Evolutionary conservation across 2,113 vertebrate species (phyloP), one percentile per base, ranked within the genome.

Genomic region (Campylomormyrus numenius): DNA sequence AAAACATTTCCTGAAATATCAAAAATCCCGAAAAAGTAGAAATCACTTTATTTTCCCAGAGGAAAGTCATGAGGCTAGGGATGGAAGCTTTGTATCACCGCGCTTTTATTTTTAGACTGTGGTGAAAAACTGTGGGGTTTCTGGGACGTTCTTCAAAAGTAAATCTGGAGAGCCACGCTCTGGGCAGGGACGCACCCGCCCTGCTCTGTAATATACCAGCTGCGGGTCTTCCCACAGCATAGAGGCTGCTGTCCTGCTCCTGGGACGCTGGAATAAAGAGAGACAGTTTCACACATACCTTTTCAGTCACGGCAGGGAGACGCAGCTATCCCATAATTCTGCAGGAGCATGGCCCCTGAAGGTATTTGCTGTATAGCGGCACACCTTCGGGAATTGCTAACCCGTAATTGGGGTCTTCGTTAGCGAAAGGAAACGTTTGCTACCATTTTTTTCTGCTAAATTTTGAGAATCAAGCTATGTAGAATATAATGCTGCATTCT

Each of bases 91-190:
- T 53, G 46, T 49, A 31, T 92, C 94, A 93, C 93, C 93, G 92
- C 90, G 92, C 50, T 53, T 70, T 92, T 92, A 92, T 88, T 91
- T 92, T 88, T 92, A 90, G 91, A 93, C 92, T 92, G 90, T 92
- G 91, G 89, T 93, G 89, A 90, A 94, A 92, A 92, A 42, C 89
- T 74, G 50, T 90, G 90, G 91, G 93, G 93, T 92, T 92, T 46
- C 91, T 91, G 92, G 92, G 89, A 90, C 89, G 89, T 92, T 93
- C 91, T 93, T 94, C 89, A 91, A 93, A 94, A 93, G 93, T 93
- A 91, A 95, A 95, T 92, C 92, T 94, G 91, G 92, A 92, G 93
- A 90, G 91, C 58, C 56, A 88, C 90, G 70, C 11, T 19, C 88
- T 35, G 77, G 11, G 42, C 52, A 13, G 85, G 80, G 86, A 66